A percentile compares a stretch with the other conserved stretches of the same genome.
Evolutionary conservation across 2,113 vertebrate species (phyloP).

Genomic region (Gymnarchus niloticus): DNA sequence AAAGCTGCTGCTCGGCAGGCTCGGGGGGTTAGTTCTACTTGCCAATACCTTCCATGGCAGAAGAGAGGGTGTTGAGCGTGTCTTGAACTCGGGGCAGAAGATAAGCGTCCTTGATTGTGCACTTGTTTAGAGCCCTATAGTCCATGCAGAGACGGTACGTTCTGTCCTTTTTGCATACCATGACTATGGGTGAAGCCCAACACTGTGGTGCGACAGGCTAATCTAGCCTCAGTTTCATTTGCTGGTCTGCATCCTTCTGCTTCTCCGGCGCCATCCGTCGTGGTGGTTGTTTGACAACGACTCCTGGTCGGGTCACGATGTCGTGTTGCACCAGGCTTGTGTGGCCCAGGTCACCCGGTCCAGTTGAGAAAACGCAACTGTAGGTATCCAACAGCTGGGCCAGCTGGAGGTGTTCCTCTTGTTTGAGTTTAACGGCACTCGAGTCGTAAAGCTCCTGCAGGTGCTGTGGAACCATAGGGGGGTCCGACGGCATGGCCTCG

Average conservation of each 20-base stretch:
- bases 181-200: slow-evolving; percentile 31
- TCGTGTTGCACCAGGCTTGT: slow-evolving; percentile 39
- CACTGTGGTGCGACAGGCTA: background rate
- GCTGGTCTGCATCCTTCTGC: slow-evolving; percentile 18
- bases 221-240: slow-evolving; percentile 34
- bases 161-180: slow-evolving; percentile 39
- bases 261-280: slow-evolving; percentile 33
- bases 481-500: too few relatives aligned
- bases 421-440: background rate
- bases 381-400: slow-evolving; percentile 21
- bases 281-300: slow-evolving; percentile 30
- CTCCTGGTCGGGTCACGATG: slow-evolving; percentile 10
- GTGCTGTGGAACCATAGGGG: too few relatives aligned
- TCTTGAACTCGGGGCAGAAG: too few relatives aligned
- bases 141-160: slow-evolving; percentile 26
- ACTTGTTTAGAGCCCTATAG: slow-evolving; percentile 29
- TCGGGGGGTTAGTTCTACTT: too few relatives aligned
- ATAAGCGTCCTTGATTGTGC: too few relatives aligned
- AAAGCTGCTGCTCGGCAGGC: too few relatives aligned
- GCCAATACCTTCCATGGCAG: too few relatives aligned
- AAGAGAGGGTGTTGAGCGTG: too few relatives aligned
- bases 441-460: background rate
- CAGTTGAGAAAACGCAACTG: slow-evolving; percentile 19
- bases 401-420: background rate
- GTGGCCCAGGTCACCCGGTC: slow-evolving; percentile 17